Conservation (phyloP, 2,888 invertebrate genomes). For the Nebria brevicollis region DNA sequence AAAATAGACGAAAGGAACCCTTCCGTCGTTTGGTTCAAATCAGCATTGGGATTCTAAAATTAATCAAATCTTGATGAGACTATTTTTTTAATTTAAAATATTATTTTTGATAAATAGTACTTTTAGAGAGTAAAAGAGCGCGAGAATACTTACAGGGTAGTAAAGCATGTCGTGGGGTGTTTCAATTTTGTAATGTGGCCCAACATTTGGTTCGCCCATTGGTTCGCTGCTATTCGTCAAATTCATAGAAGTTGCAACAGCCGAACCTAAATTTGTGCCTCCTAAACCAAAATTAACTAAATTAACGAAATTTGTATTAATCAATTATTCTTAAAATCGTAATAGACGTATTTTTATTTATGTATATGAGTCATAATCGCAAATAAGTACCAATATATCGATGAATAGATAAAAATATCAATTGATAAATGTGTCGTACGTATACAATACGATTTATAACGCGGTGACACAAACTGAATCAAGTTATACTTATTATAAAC, state of each 20-base stretch:
- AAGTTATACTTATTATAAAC: neutral
- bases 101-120: neutral
- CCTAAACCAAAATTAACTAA: slow-evolving; percentile 55
- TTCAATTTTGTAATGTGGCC: slow-evolving; percentile 75
- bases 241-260: slow-evolving; percentile 82
- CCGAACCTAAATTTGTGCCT: slow-evolving; percentile 76
- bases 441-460: neutral
- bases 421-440: neutral
- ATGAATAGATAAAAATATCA: neutral
- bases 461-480: neutral
- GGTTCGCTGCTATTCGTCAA: slow-evolving; percentile 79
- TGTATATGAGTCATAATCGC: neutral
- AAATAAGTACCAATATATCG: neutral
- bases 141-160: slow-evolving; percentile 73
- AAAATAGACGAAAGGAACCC: slow-evolving; percentile 89
- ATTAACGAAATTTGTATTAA: too few species aligned
- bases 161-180: slow-evolving; percentile 79
- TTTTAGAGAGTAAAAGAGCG: neutral
- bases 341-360: too few species aligned
- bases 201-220: slow-evolving; percentile 68
- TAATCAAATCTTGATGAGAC: slow-evolving; percentile 31
- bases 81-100: neutral
- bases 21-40: slow-evolving; percentile 80
- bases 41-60: slow-evolving; percentile 69
- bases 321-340: too few species aligned